phyloP scores from a whole-genome alignment of 2,797 vertebrate species.

The Masticophis lateralis region DNA sequence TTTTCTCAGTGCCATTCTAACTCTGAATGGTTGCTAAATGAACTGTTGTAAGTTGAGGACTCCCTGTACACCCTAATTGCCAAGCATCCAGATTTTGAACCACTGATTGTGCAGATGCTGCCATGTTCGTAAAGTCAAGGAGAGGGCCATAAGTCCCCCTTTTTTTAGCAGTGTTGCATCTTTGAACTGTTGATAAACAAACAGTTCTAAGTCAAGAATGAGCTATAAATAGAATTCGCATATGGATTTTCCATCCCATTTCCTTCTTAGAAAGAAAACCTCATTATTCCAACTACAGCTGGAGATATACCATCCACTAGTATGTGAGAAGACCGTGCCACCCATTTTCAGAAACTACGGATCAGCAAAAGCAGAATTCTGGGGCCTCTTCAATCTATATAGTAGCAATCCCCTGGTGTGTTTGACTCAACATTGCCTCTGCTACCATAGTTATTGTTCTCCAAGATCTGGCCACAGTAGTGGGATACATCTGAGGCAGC shows the following conservation, averaged over 20 bases:
- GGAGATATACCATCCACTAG: neutral
- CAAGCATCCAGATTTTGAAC: neutral
- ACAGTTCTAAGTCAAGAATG: neutral
- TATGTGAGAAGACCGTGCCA: neutral
- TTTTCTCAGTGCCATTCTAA: too few species aligned
- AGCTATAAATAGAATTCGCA: neutral
- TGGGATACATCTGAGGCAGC: neutral
- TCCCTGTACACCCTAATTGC: neutral
- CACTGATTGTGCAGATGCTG: neutral
- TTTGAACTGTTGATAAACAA: neutral
- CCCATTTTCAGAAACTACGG: neutral
- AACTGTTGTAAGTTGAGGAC: too few species aligned
- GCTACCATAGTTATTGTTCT: neutral
- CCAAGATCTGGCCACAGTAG: neutral
- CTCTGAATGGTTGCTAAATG: too few species aligned
- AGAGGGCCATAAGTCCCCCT: neutral
- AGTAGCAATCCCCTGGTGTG: neutral
- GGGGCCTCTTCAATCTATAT: neutral
- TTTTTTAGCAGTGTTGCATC: neutral
- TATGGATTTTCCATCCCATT: neutral
- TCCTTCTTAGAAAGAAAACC: neutral
- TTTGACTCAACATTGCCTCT: neutral
- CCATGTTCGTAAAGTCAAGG: neutral
- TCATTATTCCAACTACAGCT: neutral
- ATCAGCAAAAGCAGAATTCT: neutral